Base-by-base conservation (phyloP, 2,888 invertebrate species). In the Drosophila tanythrix region DNA sequence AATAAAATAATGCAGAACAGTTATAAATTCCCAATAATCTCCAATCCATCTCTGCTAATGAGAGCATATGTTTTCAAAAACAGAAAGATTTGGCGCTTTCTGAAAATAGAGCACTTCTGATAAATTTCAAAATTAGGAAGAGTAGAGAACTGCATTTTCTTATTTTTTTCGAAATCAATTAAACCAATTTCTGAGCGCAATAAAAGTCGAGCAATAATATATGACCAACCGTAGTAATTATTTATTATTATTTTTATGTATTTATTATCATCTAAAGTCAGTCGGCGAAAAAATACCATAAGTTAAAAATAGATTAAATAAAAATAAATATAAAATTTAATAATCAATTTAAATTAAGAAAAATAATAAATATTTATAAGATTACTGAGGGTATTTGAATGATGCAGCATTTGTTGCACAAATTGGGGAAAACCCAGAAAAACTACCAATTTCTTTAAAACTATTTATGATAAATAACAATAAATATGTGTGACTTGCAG, bases 401-500 rank as follows among this genome's bases (percentile, higher is more conserved):
- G n/a, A 5, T 43, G 11, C 11, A 43, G 11, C 6, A 21, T 21
- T 43, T 43, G 21, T n/a, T 40, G n/a, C n/a, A 40, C 10, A 11
- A n/a, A n/a, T 33, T 33, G 4, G 4, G 11, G 33, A 10, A 33
- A 33, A 11, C 11, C 11, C 33, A 33, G 11, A 33, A 40, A 40
- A 40, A 38, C 18, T 38, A 38, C 18, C 18, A 7, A 38, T 18
- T 18, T 38, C 2, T 3, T 8, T 8, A 18, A 38, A 18, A 3
- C 1, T 38, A 27, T 48, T 27, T 15, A 27, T 15, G 8, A 18
- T 48, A n/a, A 31, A 50, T n/a, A 31, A 36, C 7, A 36, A 18
- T 46, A 21, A 46, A 25, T 18, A 1, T 18, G 29, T 2, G 0
- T 25, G 27, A 35, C 5, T 55, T 62, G 3, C 40, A 89, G 80